A percentile compares a stretch with the other conserved stretches of the same genome.
phyloP scores from a whole-genome alignment of 2,888 invertebrate species.

The Macrophya alboannulata region DNA sequence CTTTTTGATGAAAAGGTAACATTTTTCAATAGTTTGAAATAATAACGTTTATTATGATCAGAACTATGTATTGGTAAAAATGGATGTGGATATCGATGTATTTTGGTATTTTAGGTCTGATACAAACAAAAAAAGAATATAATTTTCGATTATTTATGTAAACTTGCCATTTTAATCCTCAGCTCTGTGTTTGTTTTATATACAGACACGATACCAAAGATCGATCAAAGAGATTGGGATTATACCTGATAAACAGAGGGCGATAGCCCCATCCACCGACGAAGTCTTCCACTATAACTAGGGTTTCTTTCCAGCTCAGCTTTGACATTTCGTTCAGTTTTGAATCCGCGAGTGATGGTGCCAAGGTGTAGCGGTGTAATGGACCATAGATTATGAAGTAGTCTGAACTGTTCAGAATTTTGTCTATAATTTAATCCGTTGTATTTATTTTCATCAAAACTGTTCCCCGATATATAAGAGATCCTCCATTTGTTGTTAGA shows the following conservation, averaged over 20 bases:
- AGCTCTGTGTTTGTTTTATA: too few species aligned
- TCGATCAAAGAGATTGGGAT: background rate
- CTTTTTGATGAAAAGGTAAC: too few species aligned
- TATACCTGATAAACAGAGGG: constrained; percentile 32
- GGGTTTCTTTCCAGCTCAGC: constrained; percentile 89
- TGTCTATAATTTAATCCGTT: constrained; percentile 64
- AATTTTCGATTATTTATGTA: too few species aligned
- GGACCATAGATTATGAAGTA: constrained; percentile 64
- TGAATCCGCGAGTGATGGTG: constrained; percentile 90
- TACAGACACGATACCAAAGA: too few species aligned
- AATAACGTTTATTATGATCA: too few species aligned
- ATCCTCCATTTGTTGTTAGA: constrained; percentile 73
- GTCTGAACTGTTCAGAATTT: constrained; percentile 65
- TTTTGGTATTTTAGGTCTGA: too few species aligned
- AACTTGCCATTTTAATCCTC: too few species aligned
- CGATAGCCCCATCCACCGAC: constrained; percentile 69
- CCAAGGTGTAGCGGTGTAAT: constrained; percentile 79
- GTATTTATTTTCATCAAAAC: constrained; percentile 75
- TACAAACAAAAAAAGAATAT: too few species aligned
- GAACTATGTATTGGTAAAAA: too few species aligned
- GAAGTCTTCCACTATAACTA: constrained; percentile 76
- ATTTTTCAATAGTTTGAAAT: too few species aligned
- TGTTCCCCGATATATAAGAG: constrained; percentile 75
- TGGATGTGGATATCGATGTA: too few species aligned
- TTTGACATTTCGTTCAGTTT: constrained; percentile 88